Evolutionary conservation across 2,797 vertebrate species (phyloP).

Genomic region (Spizella passerina): DNA sequence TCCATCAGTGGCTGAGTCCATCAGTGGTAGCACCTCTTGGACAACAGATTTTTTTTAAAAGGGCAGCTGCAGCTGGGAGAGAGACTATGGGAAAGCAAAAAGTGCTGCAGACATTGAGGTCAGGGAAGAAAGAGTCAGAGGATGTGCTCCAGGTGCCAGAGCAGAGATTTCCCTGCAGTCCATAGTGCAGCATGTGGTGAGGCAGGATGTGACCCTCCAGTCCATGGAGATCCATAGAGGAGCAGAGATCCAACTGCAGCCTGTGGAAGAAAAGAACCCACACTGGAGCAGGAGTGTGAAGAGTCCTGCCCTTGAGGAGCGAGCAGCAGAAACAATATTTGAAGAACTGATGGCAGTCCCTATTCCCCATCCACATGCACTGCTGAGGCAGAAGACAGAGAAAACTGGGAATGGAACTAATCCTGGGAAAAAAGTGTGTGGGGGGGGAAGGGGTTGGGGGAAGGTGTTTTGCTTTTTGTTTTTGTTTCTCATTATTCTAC

Average conservation of each 20-base stretch:
- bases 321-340: not conserved
- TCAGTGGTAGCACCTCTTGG: accelerated
- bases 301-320: not conserved
- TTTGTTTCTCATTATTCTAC: not conserved
- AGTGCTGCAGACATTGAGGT: not conserved
- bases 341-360: not conserved
- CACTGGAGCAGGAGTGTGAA: not conserved
- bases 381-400: not conserved
- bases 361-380: not conserved
- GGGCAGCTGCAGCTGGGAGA: not conserved
- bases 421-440: not conserved
- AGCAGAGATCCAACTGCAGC: not conserved
- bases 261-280: not conserved
- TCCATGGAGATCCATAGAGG: no score
- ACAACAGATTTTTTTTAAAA: not conserved
- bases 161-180: not conserved
- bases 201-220: not conserved
- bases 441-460: accelerated
- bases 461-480: not conserved
- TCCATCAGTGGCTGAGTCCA: no score
- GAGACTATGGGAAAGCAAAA: not conserved
- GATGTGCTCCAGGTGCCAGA: accelerated
- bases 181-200: accelerated
- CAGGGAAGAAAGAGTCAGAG: not conserved
- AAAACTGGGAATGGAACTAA: not conserved